Base-by-base conservation (phyloP, 2,113 vertebrate genomes). In the Chlamydotis undulata region DNA sequence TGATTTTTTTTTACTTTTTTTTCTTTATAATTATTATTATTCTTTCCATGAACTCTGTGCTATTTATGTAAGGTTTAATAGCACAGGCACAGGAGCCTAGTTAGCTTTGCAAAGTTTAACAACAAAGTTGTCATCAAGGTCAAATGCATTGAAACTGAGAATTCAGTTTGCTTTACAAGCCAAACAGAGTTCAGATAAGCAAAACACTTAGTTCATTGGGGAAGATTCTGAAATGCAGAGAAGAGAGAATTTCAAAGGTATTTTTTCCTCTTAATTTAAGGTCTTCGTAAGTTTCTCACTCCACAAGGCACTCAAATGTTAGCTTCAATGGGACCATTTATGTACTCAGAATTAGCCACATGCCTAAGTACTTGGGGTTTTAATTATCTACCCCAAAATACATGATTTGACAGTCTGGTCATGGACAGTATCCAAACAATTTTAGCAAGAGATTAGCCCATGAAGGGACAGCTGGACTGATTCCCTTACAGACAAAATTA, bases 101-200 rank as follows among this genome's bases (percentile, higher is more conserved):
- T 96, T 91, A 92, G 53, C 71, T 94, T 90, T 83, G 41, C 41
- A 64, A 95, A 96, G 61, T 97, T 92, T 77, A 95, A 88, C 26
- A 83, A 90, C 80, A 95, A 97, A 95, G 94, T 96, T 94, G 74
- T 56, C 35, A 52, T 63, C 95, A 98, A 98, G 96, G 96, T 98
- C 92, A 97, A 97, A 96, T n/a, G 4, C 33, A 56, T 23, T 63
- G 83, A 93, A 94, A 78, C 33, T 56, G 92, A 79, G 79, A 92
- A 7, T 90, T 92, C 23, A 70, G 76, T 92, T 96, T 94, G 24
- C 35, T 91, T 96, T 92, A 49, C 22, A 94, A 95, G 64, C 19
- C 39, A 82, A 57, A 53, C 80, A 76, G 56, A 92, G 70, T 68
- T 95, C 61, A 78, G 74, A 69, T 28, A 93, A 87, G 37, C 23